Evolutionary conservation across 2,888 invertebrate genomes (phyloP).

Genomic region (Zhuqinia jingwanae): DNA sequence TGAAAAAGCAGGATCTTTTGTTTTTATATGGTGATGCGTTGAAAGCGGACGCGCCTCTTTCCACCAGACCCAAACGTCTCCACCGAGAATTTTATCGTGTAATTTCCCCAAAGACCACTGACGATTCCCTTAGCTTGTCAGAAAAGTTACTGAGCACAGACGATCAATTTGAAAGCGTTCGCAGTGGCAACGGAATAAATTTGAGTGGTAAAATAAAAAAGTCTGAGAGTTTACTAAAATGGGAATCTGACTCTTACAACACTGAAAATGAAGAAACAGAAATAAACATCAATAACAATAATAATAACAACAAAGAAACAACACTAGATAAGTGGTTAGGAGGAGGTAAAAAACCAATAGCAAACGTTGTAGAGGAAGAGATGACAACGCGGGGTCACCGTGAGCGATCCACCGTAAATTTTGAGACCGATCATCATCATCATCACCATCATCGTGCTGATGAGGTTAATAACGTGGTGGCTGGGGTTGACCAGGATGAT

Average conservation of each 20-base stretch:
- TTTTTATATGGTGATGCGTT: slow-evolving; percentile 24
- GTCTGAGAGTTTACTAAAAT: slow-evolving; percentile 24
- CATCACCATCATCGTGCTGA: not conserved
- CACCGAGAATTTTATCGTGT: not conserved
- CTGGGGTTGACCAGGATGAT: not conserved
- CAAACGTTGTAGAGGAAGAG: not conserved
- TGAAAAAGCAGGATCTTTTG: slow-evolving; percentile 26
- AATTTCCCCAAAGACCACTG: slow-evolving; percentile 38
- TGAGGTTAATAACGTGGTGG: not conserved
- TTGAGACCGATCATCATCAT: slow-evolving; percentile 8
- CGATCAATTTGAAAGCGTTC: slow-evolving; percentile 8
- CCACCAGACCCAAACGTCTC: not conserved
- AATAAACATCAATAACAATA: slow-evolving; percentile 2
- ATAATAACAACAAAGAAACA: not conserved
- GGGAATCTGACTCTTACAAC: slow-evolving; percentile 12
- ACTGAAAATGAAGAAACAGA: not conserved
- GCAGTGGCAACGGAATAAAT: slow-evolving; percentile 23
- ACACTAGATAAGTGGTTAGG: too few relatives aligned
- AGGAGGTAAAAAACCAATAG: not conserved
- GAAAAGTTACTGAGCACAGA: not conserved
- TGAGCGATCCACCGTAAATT: slow-evolving; percentile 27
- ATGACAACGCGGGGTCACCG: slow-evolving; percentile 35
- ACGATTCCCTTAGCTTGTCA: slow-evolving; percentile 31
- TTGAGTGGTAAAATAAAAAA: not conserved
- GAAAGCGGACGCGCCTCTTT: not conserved